Evolutionary conservation across 2,888 invertebrate genomes (phyloP), one percentile per base, ranked within the genome.

Genomic region (Lottia gigantea): DNA sequence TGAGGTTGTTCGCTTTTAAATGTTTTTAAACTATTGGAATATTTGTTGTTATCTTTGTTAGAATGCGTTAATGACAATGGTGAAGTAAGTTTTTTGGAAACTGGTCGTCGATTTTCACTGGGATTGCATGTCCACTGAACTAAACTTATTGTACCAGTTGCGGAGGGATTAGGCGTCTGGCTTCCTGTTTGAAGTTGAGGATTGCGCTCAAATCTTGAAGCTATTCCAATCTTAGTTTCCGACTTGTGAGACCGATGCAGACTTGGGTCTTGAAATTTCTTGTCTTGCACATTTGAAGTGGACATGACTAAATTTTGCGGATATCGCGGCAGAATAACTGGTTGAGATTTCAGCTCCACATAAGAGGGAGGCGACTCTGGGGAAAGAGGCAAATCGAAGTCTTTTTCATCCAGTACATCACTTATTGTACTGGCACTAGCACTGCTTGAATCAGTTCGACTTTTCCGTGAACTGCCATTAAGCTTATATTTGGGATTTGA

Each of bases 201-300:
- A 25, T 74, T 78, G 40, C 85, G 71, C 71, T 86, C 85, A 76
- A 86, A 84, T n/a, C 87, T 76, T 14, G 84, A 85, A 2, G 86
- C 86, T 31, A 86, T 83, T 15, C 86, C 86, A 8, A 87, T 80
- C 72, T 84, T 85, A 8, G 85, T 74, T 66, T 86, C 85, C 14
- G 81, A 70, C 66, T 81, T 82, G 7, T 83, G 78, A 1, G 83
- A 80, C 31, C 83, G 73, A 67, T 86, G 85, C 12, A 86, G 74
- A 71, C 84, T 85, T 3, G 86, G 86, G 71, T 86, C 85, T 63
- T 82, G 74, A 68, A 82, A 86, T 61, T 77, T 46, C 62, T 4
- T 47, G 25, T 19, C 45, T 55, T 15, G 46, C 46, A 1, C 23
- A 31, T 8, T 72, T 49, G 25, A 46, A 64, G 15, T 26, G n/a